Evolutionary conservation across 1,140 invertebrate species (phyloP), one percentile per base, ranked within the genome.

Genomic region (Hydropsyche tenuis): DNA sequence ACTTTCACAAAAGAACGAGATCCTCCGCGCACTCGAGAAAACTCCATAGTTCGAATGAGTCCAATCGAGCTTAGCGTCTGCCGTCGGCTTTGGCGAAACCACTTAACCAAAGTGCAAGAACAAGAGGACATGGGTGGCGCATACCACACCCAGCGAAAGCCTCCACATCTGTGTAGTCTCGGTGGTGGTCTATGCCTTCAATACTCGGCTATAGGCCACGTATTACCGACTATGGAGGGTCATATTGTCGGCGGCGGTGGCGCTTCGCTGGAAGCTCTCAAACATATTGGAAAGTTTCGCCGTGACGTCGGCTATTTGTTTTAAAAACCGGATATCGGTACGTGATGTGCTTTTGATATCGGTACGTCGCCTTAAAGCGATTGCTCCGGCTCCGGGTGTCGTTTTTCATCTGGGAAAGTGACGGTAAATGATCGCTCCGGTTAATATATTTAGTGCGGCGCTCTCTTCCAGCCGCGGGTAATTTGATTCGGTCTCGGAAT

Each of bases 201-300:
- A n/a, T n/a, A n/a, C n/a, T n/a, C n/a, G n/a, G n/a, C n/a, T n/a
- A n/a, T n/a, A n/a, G n/a, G n/a, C n/a, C n/a, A n/a, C n/a, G n/a
- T n/a, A n/a, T n/a, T n/a, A n/a, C n/a, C n/a, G n/a, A n/a, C n/a
- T n/a, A n/a, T n/a, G n/a, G n/a, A n/a, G n/a, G n/a, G n/a, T n/a
- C n/a, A n/a, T n/a, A n/a, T n/a, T n/a, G n/a, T n/a, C n/a, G n/a
- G n/a, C n/a, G n/a, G n/a, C n/a, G n/a, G n/a, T n/a, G n/a, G n/a
- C n/a, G n/a, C n/a, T 37, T 37, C 30, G 30, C 42, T 66, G 73
- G 70, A 76, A 73, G 72, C 72, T 76, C 75, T 76, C 71, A 73
- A 70, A 73, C 75, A 76, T 76, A 76, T 73, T 76, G 75, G 75
- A 76, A 76, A 70, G 65, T 76, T 69, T 73, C 22, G 43, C 48